phyloP scores from a whole-genome alignment of 1,140 invertebrate species.

The Dendrolimus kikuchii region DNA sequence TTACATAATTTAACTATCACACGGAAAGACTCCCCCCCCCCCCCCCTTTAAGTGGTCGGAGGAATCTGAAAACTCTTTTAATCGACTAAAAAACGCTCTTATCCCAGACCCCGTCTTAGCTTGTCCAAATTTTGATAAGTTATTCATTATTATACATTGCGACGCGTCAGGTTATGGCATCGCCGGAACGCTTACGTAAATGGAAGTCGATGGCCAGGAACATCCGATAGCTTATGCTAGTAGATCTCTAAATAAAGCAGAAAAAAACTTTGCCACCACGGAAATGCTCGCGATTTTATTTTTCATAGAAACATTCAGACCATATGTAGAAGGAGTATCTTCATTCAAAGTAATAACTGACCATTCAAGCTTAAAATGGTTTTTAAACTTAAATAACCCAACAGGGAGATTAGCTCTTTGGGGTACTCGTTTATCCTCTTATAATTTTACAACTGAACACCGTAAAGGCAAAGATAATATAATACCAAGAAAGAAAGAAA shows the following conservation, averaged over 20 bases:
- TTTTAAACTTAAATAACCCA: conserved; percentile 55
- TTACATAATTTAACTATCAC: conserved; percentile 45
- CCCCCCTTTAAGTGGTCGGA: conserved; percentile 24
- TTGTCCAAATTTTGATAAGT: conserved; percentile 36
- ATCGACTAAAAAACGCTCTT: conserved; percentile 37
- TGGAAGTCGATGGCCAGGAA: conserved; percentile 19
- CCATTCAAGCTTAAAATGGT: conserved; percentile 36
- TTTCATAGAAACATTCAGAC: conserved; percentile 55
- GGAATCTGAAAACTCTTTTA: conserved; percentile 19
- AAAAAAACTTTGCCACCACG: conserved; percentile 57
- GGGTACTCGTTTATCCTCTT: conserved; percentile 40
- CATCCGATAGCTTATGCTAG: conserved; percentile 48
- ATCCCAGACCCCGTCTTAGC: conserved; percentile 34
- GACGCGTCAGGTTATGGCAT: conserved; percentile 42
- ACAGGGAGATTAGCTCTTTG: conserved; percentile 57
- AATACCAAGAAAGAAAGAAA: too few species aligned
- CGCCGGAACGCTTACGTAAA: conserved; percentile 41
- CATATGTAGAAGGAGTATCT: conserved; percentile 49
- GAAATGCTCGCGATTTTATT: conserved; percentile 60
- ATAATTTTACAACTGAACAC: conserved; percentile 44
- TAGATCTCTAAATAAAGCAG: conserved; percentile 34
- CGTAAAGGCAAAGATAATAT: conserved; percentile 37
- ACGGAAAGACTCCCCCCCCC: conserved; percentile 22
- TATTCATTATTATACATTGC: conserved; percentile 37
- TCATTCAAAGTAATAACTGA: conserved; percentile 27